phyloP scores from a whole-genome alignment of 2,888 invertebrate species.

The Tribolium freemani region DNA sequence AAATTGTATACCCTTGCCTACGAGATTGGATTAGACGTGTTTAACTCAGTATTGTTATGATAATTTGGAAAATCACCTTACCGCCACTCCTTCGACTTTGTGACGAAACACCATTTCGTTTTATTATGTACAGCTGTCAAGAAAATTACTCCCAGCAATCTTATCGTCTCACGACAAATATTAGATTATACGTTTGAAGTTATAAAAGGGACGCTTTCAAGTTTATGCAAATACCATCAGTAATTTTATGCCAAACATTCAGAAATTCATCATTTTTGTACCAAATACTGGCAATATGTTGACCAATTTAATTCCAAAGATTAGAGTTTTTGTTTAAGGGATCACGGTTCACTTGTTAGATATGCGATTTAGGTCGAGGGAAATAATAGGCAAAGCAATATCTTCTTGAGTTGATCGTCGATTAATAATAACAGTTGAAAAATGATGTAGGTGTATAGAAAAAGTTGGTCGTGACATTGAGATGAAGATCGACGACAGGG shows the following conservation, averaged over 20 bases:
- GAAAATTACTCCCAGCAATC: conserved; percentile 7
- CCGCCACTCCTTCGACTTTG: conserved; percentile 22
- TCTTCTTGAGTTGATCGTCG: conserved; percentile 5
- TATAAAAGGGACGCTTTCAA: background rate
- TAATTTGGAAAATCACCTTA: conserved; percentile 30
- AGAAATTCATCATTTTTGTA: too few relatives aligned
- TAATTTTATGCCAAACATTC: background rate
- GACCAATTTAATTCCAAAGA: too few relatives aligned
- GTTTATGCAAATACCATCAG: background rate
- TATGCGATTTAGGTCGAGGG: background rate
- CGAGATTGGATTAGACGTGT: conserved; percentile 31
- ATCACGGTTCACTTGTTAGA: too few relatives aligned
- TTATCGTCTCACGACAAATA: conserved; percentile 4
- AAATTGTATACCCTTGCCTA: conserved; percentile 29
- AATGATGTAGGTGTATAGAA: conserved; percentile 38
- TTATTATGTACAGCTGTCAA: conserved; percentile 22
- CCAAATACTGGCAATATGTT: too few relatives aligned
- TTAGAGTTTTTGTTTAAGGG: too few relatives aligned
- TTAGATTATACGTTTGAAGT: background rate
- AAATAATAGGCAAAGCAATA: background rate
- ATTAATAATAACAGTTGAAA: conserved; percentile 40
- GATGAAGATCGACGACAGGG: conserved; percentile 41
- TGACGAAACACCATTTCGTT: conserved; percentile 19
- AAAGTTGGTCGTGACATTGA: conserved; percentile 32
- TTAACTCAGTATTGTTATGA: conserved; percentile 36